Base-by-base conservation (phyloP, 2,113 vertebrate genomes). In the Atlantisia rogersi region DNA sequence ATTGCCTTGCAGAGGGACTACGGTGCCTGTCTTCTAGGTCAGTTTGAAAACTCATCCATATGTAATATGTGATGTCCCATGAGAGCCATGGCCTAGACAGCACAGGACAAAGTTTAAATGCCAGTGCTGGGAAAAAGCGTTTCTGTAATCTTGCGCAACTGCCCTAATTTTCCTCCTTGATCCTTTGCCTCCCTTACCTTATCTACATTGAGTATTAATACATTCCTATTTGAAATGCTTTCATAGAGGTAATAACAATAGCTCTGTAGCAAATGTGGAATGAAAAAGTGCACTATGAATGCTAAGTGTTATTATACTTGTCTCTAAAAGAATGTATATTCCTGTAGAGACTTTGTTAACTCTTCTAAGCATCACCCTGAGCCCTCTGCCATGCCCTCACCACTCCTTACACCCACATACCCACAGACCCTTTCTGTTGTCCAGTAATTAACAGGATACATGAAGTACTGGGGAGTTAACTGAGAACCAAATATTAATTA, bases 21-120 rank as follows among this genome's bases (percentile, higher is more conserved):
- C 11, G 32, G 28, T 46, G n/a, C 50, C 69, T 85, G 5, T 44
- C 74, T 87, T 73, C 79, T 17, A 89, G 91, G 94, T 93, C 70
- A 88, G 88, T 96, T 92, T 92, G 86, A 84, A 94, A 94, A 95
- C 78, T 76, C 70, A 89, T 78, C 65, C 74, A 55, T 62, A 92
- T 21, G 0, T 78, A 88, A 75, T 65, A 81, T 14, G 10, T 87
- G 70, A 65, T 77, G 53, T 67, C 79, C 63, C 83, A 62, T 55
- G 70, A 80, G 70, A 82, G 20, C 82, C 46, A n/a, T 82, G 88
- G 80, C 86, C 86, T 80, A 59, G 53, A 87, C 8, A 82, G 31
- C 11, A 31, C 83, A 82, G 71, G 55, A 68, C 40, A 87, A 62
- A 89, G 31, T n/a, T 73, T 50, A 69, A 79, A n/a, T 46, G 62